These are phyloP conservation scores for Polyploca ridens DNA, from an alignment of 2,888 invertebrate genomes.

Conservation along the genomic window DNA sequence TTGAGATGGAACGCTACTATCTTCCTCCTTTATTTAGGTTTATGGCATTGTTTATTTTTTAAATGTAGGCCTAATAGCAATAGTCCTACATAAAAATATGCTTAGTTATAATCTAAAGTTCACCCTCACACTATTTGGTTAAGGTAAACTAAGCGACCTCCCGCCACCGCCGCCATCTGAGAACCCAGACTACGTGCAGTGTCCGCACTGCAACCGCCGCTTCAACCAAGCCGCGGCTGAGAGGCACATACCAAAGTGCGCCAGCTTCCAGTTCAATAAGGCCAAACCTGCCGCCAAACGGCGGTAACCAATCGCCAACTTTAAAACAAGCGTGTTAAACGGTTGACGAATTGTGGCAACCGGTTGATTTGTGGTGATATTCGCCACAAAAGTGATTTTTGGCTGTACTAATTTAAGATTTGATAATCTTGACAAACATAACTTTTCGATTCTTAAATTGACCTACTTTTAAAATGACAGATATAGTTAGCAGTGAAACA, in stretches of 20 bases:
- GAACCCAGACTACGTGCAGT: conserved; percentile 95
- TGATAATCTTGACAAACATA: conserved; percentile 14
- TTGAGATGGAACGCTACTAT: no score
- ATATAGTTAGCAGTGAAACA: background rate
- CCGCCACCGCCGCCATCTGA: conserved; percentile 96
- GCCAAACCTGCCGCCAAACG: conserved; percentile 77
- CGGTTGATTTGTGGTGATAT: conserved; percentile 11
- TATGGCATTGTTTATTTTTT: no score
- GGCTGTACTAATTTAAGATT: conserved; percentile 43
- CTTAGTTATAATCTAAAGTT: no score
- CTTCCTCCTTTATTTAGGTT: no score
- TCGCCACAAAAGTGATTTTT: conserved; percentile 34
- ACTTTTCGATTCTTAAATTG: background rate
- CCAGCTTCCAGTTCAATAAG: conserved; percentile 92
- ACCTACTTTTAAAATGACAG: conserved; percentile 4
- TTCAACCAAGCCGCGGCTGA: conserved; percentile 94
- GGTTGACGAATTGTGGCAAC: conserved; percentile 18
- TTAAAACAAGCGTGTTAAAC: conserved; percentile 9
- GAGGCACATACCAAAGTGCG: conserved; percentile 96
- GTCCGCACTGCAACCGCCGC: conserved; percentile 93
- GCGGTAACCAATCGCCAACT: conserved; percentile 53
- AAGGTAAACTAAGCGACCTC: conserved; percentile 91
- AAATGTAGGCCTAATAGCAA: no score
- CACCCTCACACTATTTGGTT: conserved; percentile 10
- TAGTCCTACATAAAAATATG: no score